Conservation (phyloP, 2,888 invertebrate genomes). For the Tinea semifulvella region DNA sequence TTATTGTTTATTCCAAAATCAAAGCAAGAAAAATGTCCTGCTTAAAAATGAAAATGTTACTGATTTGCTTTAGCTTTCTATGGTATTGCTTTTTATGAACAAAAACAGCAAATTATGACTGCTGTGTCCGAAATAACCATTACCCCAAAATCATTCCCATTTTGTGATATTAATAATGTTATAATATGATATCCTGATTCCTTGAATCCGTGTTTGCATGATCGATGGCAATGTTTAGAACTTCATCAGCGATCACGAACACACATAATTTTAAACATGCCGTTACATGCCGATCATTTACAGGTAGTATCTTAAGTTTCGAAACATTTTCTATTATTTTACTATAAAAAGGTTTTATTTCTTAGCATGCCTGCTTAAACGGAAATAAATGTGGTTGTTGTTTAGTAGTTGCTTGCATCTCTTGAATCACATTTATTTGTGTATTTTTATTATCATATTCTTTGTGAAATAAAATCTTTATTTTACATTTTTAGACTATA, state of each 20-base stretch:
- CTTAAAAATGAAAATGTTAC: no score
- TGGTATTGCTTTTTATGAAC: slow-evolving; percentile 51
- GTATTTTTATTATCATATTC: neutral
- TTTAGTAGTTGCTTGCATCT: neutral
- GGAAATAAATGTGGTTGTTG: neutral
- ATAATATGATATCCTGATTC: slow-evolving; percentile 51
- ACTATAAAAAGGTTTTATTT: neutral
- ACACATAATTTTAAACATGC: slow-evolving; percentile 53
- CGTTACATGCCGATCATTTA: slow-evolving; percentile 53
- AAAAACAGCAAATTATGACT: slow-evolving; percentile 55
- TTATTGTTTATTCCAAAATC: no score
- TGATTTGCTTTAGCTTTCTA: slow-evolving; percentile 37
- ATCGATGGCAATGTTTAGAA: slow-evolving; percentile 29
- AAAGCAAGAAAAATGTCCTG: no score
- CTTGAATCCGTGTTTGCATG: slow-evolving; percentile 58
- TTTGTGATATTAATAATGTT: neutral
- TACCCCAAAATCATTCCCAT: slow-evolving; percentile 16
- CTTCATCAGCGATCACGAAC: slow-evolving; percentile 37
- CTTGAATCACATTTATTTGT: neutral
- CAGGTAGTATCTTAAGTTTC: slow-evolving; percentile 63
- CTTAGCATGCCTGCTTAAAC: neutral
- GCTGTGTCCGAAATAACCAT: slow-evolving; percentile 29
- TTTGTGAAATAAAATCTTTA: no score
- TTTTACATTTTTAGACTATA: no score
- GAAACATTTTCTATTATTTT: neutral